These are phyloP conservation scores for Parotocinclus haroldoi DNA, from an alignment of 2,797 vertebrate species.

Conservation along the genomic window DNA sequence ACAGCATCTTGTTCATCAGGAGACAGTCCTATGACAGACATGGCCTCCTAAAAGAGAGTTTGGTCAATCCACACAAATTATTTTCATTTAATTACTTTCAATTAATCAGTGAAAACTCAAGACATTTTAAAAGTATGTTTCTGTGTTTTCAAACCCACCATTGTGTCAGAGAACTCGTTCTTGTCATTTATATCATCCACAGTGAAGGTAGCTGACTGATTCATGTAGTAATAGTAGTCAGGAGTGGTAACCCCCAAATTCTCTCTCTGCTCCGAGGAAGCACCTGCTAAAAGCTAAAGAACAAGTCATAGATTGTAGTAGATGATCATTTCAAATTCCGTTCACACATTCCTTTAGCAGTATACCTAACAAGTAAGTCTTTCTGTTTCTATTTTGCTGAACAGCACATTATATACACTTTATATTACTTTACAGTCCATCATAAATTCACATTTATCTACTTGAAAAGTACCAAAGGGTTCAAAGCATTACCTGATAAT, in stretches of 20 bases:
- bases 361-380: too few species aligned
- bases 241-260: slow-evolving; percentile 77
- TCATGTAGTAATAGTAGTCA: slow-evolving; percentile 81
- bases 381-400: too few species aligned
- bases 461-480: neutral
- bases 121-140: neutral
- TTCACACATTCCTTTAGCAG: too few species aligned
- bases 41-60: slow-evolving; percentile 65
- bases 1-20: slow-evolving; percentile 71
- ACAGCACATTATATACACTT: too few species aligned
- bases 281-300: slow-evolving; percentile 70
- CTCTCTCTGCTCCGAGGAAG: slow-evolving; percentile 69
- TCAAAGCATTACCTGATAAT: slow-evolving; percentile 74
- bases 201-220: slow-evolving; percentile 77
- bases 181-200: slow-evolving; percentile 78
- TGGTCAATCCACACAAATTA: slow-evolving; percentile 9
- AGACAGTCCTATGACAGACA: slow-evolving; percentile 72
- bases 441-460: neutral
- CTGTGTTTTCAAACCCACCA: slow-evolving; percentile 60
- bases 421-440: neutral
- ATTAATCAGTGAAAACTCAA: too few species aligned
- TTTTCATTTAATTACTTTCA: neutral
- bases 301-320: too few species aligned
- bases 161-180: slow-evolving; percentile 75
- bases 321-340: too few species aligned